Evolutionary conservation across 2,113 vertebrate genomes (phyloP), one percentile per base, ranked within the genome.

Genomic region (Physeter macrocephalus): DNA sequence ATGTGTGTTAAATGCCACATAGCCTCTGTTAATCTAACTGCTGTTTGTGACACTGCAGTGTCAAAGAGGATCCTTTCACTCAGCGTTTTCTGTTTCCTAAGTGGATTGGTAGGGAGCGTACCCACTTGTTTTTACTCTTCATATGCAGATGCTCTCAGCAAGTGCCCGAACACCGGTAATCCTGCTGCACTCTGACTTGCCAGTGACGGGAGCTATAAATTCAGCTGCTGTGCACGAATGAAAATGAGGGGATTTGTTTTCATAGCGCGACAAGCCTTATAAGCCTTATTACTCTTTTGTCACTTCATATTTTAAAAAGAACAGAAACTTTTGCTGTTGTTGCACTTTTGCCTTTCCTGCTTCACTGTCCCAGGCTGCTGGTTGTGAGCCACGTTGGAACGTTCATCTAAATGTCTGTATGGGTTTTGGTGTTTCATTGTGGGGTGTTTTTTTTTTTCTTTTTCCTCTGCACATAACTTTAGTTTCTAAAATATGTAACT

Each of bases 121-220:
- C 39, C 13, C 81, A 23, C 4, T 25, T n/a, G 80, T 98, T 95
- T 82, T 91, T 85, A 64, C 69, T 41, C 95, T 98, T 98, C 81
- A 95, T 95, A 96, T 98, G 95, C 88, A 95, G 96, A 97, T 97
- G 66, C 41, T 75, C 89, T 84, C 95, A 96, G 87, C 89, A 82
- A 96, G 77, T 87, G 96, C 83, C 59, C 18, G 83, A 69, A 84
- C 71, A 49, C 0, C 41, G 41, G 80, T 97, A 89, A 96, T 95
- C 94, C 95, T 61, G 6, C 84, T 29, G 25, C 95, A 10, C 93
- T 92, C 67, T 96, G 96, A 96, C 90, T 83, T 95, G 59, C 94
- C 5, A 0, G 95, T 93, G 83, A 74, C n/a, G 0, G 1, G 71
- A 97, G 84, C 89, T 95, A 84, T 96, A 97, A 95, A 98, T 97